Conservation (phyloP, 2,888 invertebrate species). For the Cerastoderma edule region DNA sequence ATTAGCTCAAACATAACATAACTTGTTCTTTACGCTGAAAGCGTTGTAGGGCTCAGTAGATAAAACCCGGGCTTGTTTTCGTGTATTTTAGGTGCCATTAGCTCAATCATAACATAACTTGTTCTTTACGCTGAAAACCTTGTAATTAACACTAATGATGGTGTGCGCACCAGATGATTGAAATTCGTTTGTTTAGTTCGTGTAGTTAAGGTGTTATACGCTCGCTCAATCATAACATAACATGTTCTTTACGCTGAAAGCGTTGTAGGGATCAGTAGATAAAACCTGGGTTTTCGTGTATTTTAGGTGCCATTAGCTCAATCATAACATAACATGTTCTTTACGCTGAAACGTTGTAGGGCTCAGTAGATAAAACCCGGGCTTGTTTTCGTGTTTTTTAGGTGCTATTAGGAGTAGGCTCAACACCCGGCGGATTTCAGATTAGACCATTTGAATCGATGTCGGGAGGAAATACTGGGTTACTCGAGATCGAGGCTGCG, state of each 20-base stretch:
- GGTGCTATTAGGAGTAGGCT: slow-evolving; percentile 54
- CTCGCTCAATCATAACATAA: background rate
- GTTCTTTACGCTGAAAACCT: background rate
- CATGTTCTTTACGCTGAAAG: background rate
- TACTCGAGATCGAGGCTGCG: slow-evolving; percentile 35
- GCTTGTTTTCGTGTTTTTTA: background rate
- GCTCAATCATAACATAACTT: background rate
- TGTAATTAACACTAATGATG: too few species aligned
- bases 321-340: background rate
- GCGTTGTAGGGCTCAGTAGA: background rate
- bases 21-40: background rate
- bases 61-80: too few species aligned
- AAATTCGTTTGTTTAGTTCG: too few species aligned
- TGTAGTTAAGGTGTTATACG: background rate
- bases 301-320: background rate
- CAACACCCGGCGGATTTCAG: slow-evolving; percentile 57
- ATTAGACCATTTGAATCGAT: slow-evolving; percentile 39
- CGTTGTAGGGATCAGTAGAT: background rate
- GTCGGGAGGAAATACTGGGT: slow-evolving; percentile 28
- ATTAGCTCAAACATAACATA: slow-evolving; percentile 12
- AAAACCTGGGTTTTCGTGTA: background rate
- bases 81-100: slow-evolving; percentile 23
- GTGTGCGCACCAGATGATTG: too few species aligned
- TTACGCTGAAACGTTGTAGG: background rate
- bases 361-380: too few species aligned